phyloP scores from a whole-genome alignment of 2,113 vertebrate genomes.

The Sceloporus tristichus region DNA sequence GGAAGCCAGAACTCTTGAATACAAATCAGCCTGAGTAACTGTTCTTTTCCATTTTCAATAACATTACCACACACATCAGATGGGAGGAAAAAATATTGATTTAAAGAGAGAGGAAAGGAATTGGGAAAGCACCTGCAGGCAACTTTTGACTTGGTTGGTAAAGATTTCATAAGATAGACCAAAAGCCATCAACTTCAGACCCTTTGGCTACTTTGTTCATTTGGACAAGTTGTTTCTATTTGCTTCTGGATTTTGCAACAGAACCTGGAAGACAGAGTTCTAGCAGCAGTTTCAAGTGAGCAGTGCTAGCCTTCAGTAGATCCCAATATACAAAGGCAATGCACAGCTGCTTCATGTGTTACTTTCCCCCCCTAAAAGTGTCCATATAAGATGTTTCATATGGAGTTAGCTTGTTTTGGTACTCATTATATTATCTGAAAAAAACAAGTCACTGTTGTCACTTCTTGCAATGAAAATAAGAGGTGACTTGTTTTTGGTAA shows the following conservation, averaged over 20 bases:
- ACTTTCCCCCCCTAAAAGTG: background rate
- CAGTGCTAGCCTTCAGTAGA: background rate
- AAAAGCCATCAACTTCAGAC: background rate
- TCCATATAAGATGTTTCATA: background rate
- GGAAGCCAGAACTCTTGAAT: background rate
- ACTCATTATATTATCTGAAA: background rate
- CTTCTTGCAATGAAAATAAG: no score
- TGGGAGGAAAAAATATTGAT: background rate
- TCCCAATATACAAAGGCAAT: background rate
- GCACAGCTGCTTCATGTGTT: background rate
- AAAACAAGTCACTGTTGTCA: background rate
- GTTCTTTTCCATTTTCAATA: background rate
- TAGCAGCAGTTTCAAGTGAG: background rate
- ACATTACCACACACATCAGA: background rate
- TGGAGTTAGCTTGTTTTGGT: no score
- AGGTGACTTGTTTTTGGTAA: no score
- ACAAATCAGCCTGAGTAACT: background rate
- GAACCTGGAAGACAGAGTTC: background rate
- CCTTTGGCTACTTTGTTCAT: background rate
- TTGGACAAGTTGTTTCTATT: no score
- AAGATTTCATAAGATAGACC: no score
- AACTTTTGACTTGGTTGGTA: background rate
- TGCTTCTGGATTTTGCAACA: background rate
- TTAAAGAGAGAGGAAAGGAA: background rate
- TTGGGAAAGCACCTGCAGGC: background rate